phyloP scores from a whole-genome alignment of 2,888 invertebrate species.

The Cerceris ruficornis region DNA sequence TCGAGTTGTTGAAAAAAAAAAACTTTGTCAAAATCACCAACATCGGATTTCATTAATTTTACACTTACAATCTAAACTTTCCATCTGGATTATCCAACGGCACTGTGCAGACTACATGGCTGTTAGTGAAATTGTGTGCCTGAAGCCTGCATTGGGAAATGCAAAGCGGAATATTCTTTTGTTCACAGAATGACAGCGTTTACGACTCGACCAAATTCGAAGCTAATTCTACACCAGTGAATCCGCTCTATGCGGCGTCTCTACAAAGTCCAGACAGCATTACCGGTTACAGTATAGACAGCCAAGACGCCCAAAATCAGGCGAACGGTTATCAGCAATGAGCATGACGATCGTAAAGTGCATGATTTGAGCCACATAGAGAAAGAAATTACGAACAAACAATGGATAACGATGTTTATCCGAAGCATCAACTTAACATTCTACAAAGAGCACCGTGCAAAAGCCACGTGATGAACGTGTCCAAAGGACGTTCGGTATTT shows the following conservation, averaged over 20 bases:
- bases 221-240: constrained; percentile 86
- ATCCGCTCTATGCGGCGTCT: constrained; percentile 87
- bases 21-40: neutral
- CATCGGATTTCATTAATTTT: neutral
- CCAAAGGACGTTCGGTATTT: constrained; percentile 27
- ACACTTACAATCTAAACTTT: neutral
- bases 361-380: constrained; percentile 21
- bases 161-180: constrained; percentile 66
- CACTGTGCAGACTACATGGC: neutral
- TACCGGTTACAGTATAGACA: constrained; percentile 84
- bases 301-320: constrained; percentile 76
- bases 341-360: constrained; percentile 43
- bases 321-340: constrained; percentile 79
- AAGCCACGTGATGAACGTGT: constrained; percentile 27
- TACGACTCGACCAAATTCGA: constrained; percentile 89
- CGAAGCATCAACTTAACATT: constrained; percentile 33
- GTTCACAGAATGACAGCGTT: constrained; percentile 87
- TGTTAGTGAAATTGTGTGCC: neutral
- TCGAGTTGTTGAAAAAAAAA: too few relatives aligned
- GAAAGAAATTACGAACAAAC: constrained; percentile 10
- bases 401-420: constrained; percentile 24
- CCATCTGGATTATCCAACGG: constrained; percentile 4
- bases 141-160: constrained; percentile 11
- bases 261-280: constrained; percentile 89
- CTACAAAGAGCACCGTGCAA: constrained; percentile 20